Evolutionary conservation across 2,888 invertebrate species (phyloP).

Genomic region (Synanthedon vespiformis): DNA sequence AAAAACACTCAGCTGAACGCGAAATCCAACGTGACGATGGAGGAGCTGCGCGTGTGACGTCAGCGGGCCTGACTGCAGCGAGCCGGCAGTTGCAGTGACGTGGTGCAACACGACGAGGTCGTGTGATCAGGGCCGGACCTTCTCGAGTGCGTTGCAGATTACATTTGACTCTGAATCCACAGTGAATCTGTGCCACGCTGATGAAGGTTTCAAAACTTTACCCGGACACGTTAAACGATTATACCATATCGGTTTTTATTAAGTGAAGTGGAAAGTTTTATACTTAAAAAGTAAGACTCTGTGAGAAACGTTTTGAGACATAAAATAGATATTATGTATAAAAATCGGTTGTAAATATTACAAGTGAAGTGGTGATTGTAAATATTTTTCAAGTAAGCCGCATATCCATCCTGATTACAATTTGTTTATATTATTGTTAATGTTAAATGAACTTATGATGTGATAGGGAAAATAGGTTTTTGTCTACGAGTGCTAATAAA

Average conservation of each 20-base stretch:
- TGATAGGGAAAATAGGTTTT: slow-evolving; percentile 8
- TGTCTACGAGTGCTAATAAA: slow-evolving; percentile 10
- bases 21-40: slow-evolving; percentile 75
- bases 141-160: slow-evolving; percentile 59
- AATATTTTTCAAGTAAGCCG: slow-evolving; percentile 39
- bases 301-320: too few species aligned
- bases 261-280: slow-evolving; percentile 15
- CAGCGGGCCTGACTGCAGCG: slow-evolving; percentile 70
- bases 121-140: slow-evolving; percentile 69
- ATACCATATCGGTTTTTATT: background rate
- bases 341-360: slow-evolving; percentile 27
- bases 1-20: slow-evolving; percentile 77
- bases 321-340: slow-evolving; percentile 20
- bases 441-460: background rate
- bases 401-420: slow-evolving; percentile 59
- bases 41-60: slow-evolving; percentile 88
- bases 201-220: slow-evolving; percentile 6
- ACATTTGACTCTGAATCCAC: slow-evolving; percentile 26
- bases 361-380: slow-evolving; percentile 5
- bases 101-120: slow-evolving; percentile 62
- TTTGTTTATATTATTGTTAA: slow-evolving; percentile 11
- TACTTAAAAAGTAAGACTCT: slow-evolving; percentile 15
- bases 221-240: background rate
- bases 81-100: slow-evolving; percentile 66
- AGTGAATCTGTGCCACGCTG: slow-evolving; percentile 4